Base-by-base conservation (phyloP, 1,140 invertebrate species). In the Aplysia californica region DNA sequence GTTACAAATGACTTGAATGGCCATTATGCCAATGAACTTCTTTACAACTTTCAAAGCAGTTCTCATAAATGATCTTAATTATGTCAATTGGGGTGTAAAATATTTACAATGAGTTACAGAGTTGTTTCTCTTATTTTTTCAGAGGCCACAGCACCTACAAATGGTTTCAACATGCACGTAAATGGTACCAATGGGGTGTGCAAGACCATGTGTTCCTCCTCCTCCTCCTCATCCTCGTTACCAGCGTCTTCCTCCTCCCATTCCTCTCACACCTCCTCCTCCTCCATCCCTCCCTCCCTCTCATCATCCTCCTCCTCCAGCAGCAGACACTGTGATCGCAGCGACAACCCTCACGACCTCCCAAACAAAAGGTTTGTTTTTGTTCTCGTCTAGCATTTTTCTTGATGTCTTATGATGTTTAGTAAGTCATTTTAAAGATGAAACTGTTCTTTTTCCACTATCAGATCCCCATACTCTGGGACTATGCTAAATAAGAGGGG, bases 101-200 rank as follows among this genome's bases (percentile, higher is more conserved):
- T 50, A 15, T 50, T 15, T 50, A 15, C 10, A 50, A 15, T 50
- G 10, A 50, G n/a, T 50, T 50, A 15, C n/a, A 15, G 44, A 50
- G 44, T 50, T n/a, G 26, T 18, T 26, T 61, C 26, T 26, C 26
- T 61, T 61, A 61, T 18, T 18, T 61, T 39, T 75, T 38, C 55
- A 72, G 70, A 72, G 55, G 10, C 29, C 58, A 31, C 41, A 38
- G 29, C 38, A n/a, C 58, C 3, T 33, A 58, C 80, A 15, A 90
- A 89, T 82, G 87, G 87, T n/a, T 88, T 79, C 69, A 87, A 80
- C 69, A 56, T 87, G 61, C 80, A 84, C 78, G 75, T 81, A 80
- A 84, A 85, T 83, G 83, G 84, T 56, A 83, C 84, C 23, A 82
- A 78, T 35, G 71, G 83, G 5, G 87, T 87, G 78, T 85, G 85